Evolutionary conservation across 2,888 invertebrate species (phyloP), one percentile per base, ranked within the genome.

Genomic region (Eupithecia insigniata): DNA sequence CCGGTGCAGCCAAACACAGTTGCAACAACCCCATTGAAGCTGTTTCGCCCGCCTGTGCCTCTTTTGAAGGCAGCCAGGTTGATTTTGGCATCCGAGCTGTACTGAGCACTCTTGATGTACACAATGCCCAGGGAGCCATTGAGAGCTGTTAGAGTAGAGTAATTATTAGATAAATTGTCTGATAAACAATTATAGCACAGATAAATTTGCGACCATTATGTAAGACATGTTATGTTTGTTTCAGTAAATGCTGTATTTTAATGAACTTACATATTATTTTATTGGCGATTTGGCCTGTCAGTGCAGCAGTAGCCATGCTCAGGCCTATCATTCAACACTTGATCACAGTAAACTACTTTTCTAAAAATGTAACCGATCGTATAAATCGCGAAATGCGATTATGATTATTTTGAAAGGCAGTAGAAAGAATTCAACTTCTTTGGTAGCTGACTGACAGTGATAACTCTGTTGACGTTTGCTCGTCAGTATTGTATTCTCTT

Each of bases 1-100:
- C 99, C 99, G 46, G 96, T 96, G 71, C 96, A 96, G 68, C 99
- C 99, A 89, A 99, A 99, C 1, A 99, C 97, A n/a, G 99, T 99
- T n/a, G 98, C 98, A 2, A 99, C 98, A 70, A 98, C 95, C 0
- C 99, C 99, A 92, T 97, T 99, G 90, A 99, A 99, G 85, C 99
- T 99, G 80, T 97, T 97, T 46, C 99, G 96, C 26, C 99, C 99
- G 18, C 98, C 98, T 28, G 98, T 97, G 36, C 98, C 98, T 78
- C 97, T 95, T 88, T 97, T 97, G 86, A 97, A 95, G 0, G 96
- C 92, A 12, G 97, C 95, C 70, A 96, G 85, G 89, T 96, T 96
- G 76, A 95, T 95, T 67, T 89, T 94, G 2, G 85, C 84, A 75
- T 95, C 95, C 0, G 95, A 92, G 82, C 95, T 95, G 83, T 96